These are phyloP conservation scores for Pseudochaenichthys georgianus DNA, from an alignment of 2,797 vertebrate species.

Conservation along the genomic window DNA sequence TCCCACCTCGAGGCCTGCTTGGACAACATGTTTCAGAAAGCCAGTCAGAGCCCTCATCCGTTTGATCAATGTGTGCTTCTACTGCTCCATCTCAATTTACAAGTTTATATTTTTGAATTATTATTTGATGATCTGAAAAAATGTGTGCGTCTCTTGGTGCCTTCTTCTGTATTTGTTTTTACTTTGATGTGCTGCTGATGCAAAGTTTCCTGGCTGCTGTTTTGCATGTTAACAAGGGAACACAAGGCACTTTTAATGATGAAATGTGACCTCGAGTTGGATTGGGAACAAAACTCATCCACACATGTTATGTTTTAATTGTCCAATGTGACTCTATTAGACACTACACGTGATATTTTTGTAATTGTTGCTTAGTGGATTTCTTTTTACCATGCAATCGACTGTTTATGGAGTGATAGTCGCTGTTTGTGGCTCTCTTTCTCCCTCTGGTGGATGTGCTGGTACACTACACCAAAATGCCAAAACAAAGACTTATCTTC, in stretches of 20 bases:
- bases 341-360: slow-evolving; percentile 17
- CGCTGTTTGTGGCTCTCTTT: slow-evolving; percentile 24
- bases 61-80: slow-evolving; percentile 24
- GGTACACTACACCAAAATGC: slow-evolving; percentile 51
- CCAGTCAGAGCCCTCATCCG: slow-evolving; percentile 18
- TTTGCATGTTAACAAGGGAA: slow-evolving; percentile 62
- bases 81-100: not conserved
- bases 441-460: slow-evolving; percentile 67
- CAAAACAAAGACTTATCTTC: slow-evolving; percentile 19
- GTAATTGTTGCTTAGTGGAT: not conserved
- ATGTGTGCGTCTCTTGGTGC: slow-evolving; percentile 7
- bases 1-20: slow-evolving; percentile 28
- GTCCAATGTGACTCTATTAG: slow-evolving; percentile 12
- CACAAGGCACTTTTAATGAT: slow-evolving; percentile 48
- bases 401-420: not conserved
- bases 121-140: slow-evolving; percentile 15
- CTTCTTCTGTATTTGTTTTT: slow-evolving; percentile 28
- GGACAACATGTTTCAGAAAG: slow-evolving; percentile 29
- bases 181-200: slow-evolving; percentile 61
- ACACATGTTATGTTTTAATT: slow-evolving; percentile 22
- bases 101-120: not conserved
- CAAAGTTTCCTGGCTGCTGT: slow-evolving; percentile 61
- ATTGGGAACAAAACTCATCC: slow-evolving; percentile 4
- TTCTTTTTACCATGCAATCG: slow-evolving; percentile 16
- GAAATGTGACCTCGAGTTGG: slow-evolving; percentile 44